Conservation (phyloP, 1,140 invertebrate genomes). For the Parapsyche elsis region DNA sequence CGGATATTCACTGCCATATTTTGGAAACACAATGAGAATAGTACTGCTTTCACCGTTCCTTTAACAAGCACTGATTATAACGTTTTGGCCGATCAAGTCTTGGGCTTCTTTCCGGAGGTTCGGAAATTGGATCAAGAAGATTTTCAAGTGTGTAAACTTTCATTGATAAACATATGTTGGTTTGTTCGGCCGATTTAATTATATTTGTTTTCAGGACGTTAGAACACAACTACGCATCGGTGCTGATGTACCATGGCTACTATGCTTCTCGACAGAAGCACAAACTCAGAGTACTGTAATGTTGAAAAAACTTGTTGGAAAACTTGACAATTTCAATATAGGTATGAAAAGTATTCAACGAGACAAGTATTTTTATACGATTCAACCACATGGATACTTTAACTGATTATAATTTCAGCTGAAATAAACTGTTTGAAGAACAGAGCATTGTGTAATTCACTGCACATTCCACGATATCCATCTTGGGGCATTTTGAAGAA, state of each 20-base stretch:
- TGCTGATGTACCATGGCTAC: conserved; percentile 69
- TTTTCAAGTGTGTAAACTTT: conserved; percentile 61
- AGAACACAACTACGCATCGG: conserved; percentile 60
- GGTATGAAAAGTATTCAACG: conserved; percentile 60
- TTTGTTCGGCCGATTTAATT: too few species aligned
- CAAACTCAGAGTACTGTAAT: conserved; percentile 68
- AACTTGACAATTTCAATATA: conserved; percentile 71
- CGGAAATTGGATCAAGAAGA: conserved; percentile 64
- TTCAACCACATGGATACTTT: conserved; percentile 9
- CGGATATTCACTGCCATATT: conserved; percentile 64
- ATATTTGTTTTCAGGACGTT: conserved; percentile 63
- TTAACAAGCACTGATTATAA: conserved; percentile 64
- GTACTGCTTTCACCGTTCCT: conserved; percentile 57
- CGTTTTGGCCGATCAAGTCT: conserved; percentile 68
- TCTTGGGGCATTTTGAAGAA: conserved; percentile 78
- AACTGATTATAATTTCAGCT: conserved; percentile 59
- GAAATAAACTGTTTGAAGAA: conserved; percentile 73
- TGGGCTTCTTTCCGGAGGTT: conserved; percentile 69
- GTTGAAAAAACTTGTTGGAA: conserved; percentile 71
- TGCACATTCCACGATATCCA: conserved; percentile 74
- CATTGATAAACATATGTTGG: too few species aligned
- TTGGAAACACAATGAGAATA: conserved; percentile 61
- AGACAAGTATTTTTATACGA: too few species aligned
- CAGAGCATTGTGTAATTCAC: conserved; percentile 67
- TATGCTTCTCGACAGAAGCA: conserved; percentile 73